Evolutionary conservation across 2,888 invertebrate genomes (phyloP).

Genomic region (Sphecodes monilicornis): DNA sequence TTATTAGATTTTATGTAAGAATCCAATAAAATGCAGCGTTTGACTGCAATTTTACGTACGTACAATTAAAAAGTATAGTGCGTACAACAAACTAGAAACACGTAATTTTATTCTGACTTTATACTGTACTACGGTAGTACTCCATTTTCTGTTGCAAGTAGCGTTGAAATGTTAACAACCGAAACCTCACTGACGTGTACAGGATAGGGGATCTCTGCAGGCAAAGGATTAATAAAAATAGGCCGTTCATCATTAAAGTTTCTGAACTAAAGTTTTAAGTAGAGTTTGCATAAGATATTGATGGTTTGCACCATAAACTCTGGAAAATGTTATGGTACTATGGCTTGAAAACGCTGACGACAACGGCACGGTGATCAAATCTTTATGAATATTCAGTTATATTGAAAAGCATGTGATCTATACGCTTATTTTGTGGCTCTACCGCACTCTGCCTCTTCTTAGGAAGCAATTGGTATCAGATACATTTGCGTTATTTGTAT

Average conservation of each 20-base stretch:
- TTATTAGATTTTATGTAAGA: no score
- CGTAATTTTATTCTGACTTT: not conserved
- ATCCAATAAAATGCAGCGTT: not conserved
- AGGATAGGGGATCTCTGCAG: not conserved
- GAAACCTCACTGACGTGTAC: not conserved
- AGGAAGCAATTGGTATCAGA: not conserved
- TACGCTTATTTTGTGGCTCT: not conserved
- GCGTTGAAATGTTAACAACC: not conserved
- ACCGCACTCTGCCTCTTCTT: not conserved
- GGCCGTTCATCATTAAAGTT: not conserved
- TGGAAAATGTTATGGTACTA: not conserved
- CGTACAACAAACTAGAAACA: not conserved
- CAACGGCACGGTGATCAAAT: not conserved
- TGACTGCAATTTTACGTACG: not conserved
- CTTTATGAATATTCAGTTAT: slow-evolving; percentile 5
- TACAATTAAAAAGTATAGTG: not conserved
- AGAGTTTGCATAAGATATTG: slow-evolving; percentile 7
- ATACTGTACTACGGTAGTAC: not conserved
- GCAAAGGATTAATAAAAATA: not conserved
- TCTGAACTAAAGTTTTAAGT: not conserved
- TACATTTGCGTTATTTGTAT: not conserved
- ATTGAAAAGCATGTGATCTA: not conserved
- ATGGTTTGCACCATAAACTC: not conserved
- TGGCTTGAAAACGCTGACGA: not conserved
- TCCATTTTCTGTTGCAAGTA: not conserved